Base-by-base conservation (phyloP, 1,140 invertebrate genomes). In the Lepidostoma basale region DNA sequence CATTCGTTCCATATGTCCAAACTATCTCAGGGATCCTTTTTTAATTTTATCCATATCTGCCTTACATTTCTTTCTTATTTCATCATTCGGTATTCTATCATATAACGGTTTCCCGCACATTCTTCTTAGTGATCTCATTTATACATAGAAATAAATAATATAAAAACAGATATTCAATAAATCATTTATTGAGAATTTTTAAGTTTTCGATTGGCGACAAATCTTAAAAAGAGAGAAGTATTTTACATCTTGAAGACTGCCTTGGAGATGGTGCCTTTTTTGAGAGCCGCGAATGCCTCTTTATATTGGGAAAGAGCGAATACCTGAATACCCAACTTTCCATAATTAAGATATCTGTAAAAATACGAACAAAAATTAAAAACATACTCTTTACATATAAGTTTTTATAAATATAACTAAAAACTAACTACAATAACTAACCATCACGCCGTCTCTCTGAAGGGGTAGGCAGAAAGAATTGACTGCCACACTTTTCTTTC, bases 281-380 rank as follows among this genome's bases (percentile, higher is more conserved):
- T 87, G 8, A 91, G 72, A 3, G 80, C 78, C 0, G 83, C 76
- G 1, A 91, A 62, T 0, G 88, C 89, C 26, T 84, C 76, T 52
- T 85, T 70, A 68, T 89, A 88, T 58, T 88, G 77, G 0, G 84
- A 84, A 16, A 91, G 73, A 5, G 79, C 73, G 69, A 83, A 90
- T 2, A 85, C 80, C 73, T 85, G 84, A 10, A 91, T 85, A 33
- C 89, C 88, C 6, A 91, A 77, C 20, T 87, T 88, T 20, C 87
- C 80, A 67, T 86, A 90, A 63, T 85, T 75, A 2, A 91, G 70
- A 75, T 90, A 90, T 62, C 85, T 85, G 68, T n/a, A 79, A 79
- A 30, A 60, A 64, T 69, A 62, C 44, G 16, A 64, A 54, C 54
- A 30, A 33, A 12, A n/a, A n/a, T n/a, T n/a, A n/a, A 22, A 9